These are phyloP conservation scores for Athalia rosae DNA, from an alignment of 2,888 invertebrate genomes.

Conservation along the genomic window DNA sequence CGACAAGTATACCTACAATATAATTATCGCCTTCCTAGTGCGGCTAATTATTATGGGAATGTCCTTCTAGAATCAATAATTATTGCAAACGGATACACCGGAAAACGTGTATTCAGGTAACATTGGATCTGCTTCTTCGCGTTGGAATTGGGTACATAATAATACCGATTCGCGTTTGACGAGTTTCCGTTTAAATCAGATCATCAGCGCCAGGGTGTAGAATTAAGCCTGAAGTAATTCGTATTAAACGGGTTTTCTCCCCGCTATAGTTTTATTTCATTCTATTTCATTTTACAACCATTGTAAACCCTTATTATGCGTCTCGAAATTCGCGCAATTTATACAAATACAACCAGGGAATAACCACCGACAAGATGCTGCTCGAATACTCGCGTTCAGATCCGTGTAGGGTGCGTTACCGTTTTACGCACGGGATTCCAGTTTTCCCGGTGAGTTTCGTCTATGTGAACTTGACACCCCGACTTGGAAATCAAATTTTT, in stretches of 20 bases:
- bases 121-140: background rate
- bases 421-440: background rate
- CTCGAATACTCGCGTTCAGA: background rate
- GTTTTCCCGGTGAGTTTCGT: conserved; percentile 5
- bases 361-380: background rate
- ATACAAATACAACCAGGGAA: background rate
- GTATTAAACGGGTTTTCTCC: background rate
- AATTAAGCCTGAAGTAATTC: conserved; percentile 7
- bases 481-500: no score
- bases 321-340: background rate
- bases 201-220: background rate
- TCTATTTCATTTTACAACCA: background rate
- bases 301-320: background rate
- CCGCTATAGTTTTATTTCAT: background rate
- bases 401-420: background rate
- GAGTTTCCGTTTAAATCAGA: background rate
- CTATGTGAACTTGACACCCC: no score
- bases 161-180: background rate
- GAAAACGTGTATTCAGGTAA: conserved; percentile 33
- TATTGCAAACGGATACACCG: background rate
- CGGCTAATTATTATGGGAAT: background rate
- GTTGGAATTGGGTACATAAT: conserved; percentile 18
- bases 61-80: conserved; percentile 10
- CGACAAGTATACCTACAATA: conserved; percentile 61
- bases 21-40: conserved; percentile 60